phyloP scores from a whole-genome alignment of 2,113 vertebrate genomes.

The Brienomyrus brachyistius region DNA sequence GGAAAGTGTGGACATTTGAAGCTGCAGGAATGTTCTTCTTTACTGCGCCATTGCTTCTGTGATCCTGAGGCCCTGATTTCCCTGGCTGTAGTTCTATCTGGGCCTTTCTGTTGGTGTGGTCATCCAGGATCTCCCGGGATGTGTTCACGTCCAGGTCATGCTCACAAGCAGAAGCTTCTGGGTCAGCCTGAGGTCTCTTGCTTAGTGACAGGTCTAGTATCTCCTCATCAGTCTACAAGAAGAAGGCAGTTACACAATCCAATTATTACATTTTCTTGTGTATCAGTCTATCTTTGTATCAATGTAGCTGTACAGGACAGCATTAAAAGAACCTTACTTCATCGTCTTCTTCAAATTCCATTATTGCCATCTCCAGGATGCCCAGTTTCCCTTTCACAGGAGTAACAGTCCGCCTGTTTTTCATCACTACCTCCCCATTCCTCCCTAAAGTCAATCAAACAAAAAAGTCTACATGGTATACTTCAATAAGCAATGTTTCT shows the following conservation, averaged over 20 bases:
- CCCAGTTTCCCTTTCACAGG: conserved; percentile 39
- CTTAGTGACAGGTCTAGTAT: conserved; percentile 6
- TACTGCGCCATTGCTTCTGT: neutral
- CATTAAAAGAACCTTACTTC: conserved; percentile 35
- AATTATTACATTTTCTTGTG: neutral
- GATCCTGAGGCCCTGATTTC: neutral
- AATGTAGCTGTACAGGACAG: neutral
- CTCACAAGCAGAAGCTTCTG: neutral
- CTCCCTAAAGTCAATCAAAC: conserved; percentile 13
- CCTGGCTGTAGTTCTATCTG: neutral
- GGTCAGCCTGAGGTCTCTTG: neutral
- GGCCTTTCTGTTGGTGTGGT: neutral
- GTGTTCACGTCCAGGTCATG: neutral
- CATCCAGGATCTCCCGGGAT: neutral
- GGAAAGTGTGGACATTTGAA: conserved; percentile 51
- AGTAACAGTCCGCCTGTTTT: neutral
- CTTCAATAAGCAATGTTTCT: neutral
- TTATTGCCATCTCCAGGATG: conserved; percentile 53
- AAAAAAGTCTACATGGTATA: neutral
- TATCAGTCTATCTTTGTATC: neutral
- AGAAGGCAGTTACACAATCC: neutral
- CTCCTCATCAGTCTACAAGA: conserved; percentile 16
- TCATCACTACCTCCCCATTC: neutral
- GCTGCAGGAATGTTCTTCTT: neutral
- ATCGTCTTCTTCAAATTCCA: conserved; percentile 57